phyloP scores from a whole-genome alignment of 2,113 vertebrate species.

The Hippocampus mohnikei region DNA sequence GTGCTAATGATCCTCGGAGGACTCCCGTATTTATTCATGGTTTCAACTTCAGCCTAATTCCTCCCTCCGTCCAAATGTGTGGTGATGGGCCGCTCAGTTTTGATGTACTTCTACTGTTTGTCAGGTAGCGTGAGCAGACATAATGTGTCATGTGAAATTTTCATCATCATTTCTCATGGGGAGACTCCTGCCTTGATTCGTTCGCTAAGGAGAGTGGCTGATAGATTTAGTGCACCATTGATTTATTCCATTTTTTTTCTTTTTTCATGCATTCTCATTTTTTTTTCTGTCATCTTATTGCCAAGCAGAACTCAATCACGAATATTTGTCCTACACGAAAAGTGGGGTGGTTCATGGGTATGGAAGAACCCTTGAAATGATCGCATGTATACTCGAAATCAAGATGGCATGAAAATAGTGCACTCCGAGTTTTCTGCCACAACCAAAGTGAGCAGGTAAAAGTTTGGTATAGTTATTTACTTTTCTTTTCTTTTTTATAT shows the following conservation, averaged over 20 bases:
- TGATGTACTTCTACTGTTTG: slow-evolving; percentile 36
- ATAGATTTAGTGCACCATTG: slow-evolving; percentile 30
- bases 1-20: slow-evolving; percentile 63
- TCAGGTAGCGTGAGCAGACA: slow-evolving; percentile 26
- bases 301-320: background rate
- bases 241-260: slow-evolving; percentile 4
- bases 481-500: too few species aligned
- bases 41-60: slow-evolving; percentile 50
- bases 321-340: background rate
- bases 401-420: too few species aligned
- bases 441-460: too few species aligned
- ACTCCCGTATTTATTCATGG: slow-evolving; percentile 61
- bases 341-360: background rate
- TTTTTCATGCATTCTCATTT: background rate
- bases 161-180: slow-evolving; percentile 31
- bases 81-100: slow-evolving; percentile 36
- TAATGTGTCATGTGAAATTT: slow-evolving; percentile 47
- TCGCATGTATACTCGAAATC: background rate
- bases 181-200: background rate
- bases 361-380: background rate
- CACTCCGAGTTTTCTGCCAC: too few species aligned
- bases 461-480: too few species aligned
- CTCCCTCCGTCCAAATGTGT: slow-evolving; percentile 34
- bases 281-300: background rate
- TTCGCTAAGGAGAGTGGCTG: slow-evolving; percentile 3